These are phyloP conservation scores for Notodonta dromedarius DNA, from an alignment of 2,888 invertebrate species.

Conservation along the genomic window DNA sequence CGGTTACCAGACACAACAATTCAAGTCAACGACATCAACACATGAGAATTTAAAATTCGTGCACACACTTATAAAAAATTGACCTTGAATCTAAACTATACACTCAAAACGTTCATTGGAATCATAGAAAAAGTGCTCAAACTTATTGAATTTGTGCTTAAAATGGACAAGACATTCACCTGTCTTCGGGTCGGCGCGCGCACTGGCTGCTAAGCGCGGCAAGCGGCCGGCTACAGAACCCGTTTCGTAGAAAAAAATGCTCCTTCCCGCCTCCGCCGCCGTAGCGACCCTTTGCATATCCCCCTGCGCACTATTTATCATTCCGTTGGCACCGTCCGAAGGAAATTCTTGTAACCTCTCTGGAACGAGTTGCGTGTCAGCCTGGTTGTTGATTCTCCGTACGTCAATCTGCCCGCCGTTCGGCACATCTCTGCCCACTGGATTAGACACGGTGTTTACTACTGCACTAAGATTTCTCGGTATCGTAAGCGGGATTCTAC, in stretches of 20 bases:
- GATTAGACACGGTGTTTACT: constrained; percentile 44
- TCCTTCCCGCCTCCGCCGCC: constrained; percentile 74
- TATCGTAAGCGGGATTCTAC: constrained; percentile 58
- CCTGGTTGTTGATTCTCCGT: constrained; percentile 56
- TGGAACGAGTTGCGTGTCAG: constrained; percentile 75
- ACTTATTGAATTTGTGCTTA: constrained; percentile 43
- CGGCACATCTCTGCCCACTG: constrained; percentile 49
- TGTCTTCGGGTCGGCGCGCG: constrained; percentile 74
- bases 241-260: constrained; percentile 85
- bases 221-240: constrained; percentile 82
- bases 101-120: constrained; percentile 26
- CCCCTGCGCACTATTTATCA: constrained; percentile 72
- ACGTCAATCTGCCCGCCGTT: constrained; percentile 32
- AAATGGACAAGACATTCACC: constrained; percentile 77
- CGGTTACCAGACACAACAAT: constrained; percentile 64
- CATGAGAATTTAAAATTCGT: constrained; percentile 61
- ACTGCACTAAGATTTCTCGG: constrained; percentile 55
- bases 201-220: constrained; percentile 86
- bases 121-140: constrained; percentile 22
- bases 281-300: constrained; percentile 77
- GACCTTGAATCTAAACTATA: constrained; percentile 34
- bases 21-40: constrained; percentile 53
- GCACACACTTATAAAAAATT: constrained; percentile 57
- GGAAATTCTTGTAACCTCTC: constrained; percentile 73
- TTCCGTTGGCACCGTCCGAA: constrained; percentile 59